Percentiles rank a stretch among this genome's conserved stretches.
These are phyloP conservation scores for Pecten maximus DNA, from an alignment of 2,888 invertebrate species.

Conservation along the genomic window DNA sequence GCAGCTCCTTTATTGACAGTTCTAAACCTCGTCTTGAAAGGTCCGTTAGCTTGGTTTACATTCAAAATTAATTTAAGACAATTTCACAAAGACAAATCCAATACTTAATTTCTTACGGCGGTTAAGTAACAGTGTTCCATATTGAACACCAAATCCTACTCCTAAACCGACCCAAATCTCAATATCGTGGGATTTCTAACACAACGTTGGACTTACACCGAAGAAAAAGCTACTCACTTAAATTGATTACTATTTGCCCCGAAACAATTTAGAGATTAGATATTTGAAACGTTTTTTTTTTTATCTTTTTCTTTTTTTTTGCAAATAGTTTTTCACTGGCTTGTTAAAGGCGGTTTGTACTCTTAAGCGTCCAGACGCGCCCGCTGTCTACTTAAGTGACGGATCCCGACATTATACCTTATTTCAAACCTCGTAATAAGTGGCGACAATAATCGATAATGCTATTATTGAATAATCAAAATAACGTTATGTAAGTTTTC, in stretches of 20 bases:
- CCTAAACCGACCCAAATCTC: background rate
- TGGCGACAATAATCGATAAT: background rate
- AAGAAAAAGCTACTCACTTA: background rate
- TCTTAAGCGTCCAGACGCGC: background rate
- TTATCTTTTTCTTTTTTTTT: background rate
- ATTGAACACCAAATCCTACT: background rate
- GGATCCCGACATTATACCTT: background rate
- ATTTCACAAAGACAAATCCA: background rate
- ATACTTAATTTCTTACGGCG: background rate
- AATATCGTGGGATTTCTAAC: background rate
- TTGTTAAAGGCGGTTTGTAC: background rate
- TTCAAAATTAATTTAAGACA: background rate
- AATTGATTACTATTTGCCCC: background rate
- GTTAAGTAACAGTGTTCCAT: background rate
- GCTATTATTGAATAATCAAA: background rate
- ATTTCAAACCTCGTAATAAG: background rate
- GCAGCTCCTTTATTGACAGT: background rate
- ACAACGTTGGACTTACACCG: background rate
- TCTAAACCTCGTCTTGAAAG: background rate
- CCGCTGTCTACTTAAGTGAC: background rate
- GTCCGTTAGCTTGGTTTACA: background rate
- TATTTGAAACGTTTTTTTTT: background rate
- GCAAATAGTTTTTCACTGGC: background rate
- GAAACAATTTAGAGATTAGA: slow-evolving; percentile 8
- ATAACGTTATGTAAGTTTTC: background rate